Evolutionary conservation across 2,113 vertebrate genomes (phyloP).

Genomic region (Cyprinus carpio): DNA sequence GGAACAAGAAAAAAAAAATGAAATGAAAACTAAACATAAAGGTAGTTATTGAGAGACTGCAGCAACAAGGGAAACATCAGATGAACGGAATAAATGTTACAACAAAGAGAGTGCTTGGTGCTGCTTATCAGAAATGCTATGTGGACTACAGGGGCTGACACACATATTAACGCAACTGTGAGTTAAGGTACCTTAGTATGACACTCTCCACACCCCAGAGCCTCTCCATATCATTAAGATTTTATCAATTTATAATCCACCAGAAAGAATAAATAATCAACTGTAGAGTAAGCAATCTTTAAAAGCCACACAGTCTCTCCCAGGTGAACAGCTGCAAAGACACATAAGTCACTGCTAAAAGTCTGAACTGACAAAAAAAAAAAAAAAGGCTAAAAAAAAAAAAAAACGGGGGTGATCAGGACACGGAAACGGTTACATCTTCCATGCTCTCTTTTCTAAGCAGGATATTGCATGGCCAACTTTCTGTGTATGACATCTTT

Average conservation of each 20-base stretch:
- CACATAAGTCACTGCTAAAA: constrained; percentile 47
- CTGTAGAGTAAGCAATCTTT: constrained; percentile 51
- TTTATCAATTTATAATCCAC: constrained; percentile 58
- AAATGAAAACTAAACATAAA: constrained; percentile 31
- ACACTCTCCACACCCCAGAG: constrained; percentile 38
- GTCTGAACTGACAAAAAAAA: constrained; percentile 46
- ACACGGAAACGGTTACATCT: neutral
- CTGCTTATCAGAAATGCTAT: constrained; percentile 18
- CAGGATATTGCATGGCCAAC: neutral
- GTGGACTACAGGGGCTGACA: constrained; percentile 7
- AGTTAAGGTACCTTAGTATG: constrained; percentile 40
- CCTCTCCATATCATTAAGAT: constrained; percentile 54
- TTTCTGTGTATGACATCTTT: neutral
- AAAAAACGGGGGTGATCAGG: constrained; percentile 9
- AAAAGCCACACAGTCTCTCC: constrained; percentile 51
- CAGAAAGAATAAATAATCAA: constrained; percentile 55
- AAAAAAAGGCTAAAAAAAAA: too few relatives aligned
- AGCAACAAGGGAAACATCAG: constrained; percentile 3
- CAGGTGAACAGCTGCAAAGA: constrained; percentile 48
- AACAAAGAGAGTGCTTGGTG: neutral
- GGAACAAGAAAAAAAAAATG: constrained; percentile 8
- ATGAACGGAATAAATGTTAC: constrained; percentile 14
- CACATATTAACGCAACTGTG: neutral
- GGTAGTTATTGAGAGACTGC: constrained; percentile 26
- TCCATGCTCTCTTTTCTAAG: neutral